Percentiles rank a stretch among this genome's conserved stretches.
Conservation (phyloP, 2,888 invertebrate species). For the Ganaspis brasiliensis region DNA sequence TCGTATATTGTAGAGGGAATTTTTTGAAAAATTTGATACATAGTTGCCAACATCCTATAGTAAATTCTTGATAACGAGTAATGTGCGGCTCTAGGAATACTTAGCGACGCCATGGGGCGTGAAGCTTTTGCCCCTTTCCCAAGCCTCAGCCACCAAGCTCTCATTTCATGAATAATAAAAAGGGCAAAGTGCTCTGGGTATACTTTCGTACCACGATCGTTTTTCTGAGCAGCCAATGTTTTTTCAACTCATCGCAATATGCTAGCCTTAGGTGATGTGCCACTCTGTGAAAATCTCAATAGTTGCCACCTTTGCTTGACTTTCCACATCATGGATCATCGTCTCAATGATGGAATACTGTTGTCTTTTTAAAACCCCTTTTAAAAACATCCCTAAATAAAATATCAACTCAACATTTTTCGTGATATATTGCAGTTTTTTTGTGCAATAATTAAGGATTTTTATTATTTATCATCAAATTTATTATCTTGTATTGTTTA, state of each 20-base stretch:
- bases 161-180: conserved; percentile 80
- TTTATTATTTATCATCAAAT: no score
- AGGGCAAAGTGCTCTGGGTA: conserved; percentile 69
- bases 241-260: conserved; percentile 77
- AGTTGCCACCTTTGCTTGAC: conserved; percentile 51
- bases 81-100: conserved; percentile 57
- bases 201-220: conserved; percentile 67
- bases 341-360: conserved; percentile 9
- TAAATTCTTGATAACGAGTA: conserved; percentile 59
- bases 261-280: conserved; percentile 68
- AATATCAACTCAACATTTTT: background rate
- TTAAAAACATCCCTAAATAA: background rate
- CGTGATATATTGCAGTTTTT: no score
- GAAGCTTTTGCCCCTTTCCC: conserved; percentile 48
- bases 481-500: no score
- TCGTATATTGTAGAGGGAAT: no score
- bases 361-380: background rate
- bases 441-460: no score
- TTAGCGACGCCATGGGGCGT: conserved; percentile 59
- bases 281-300: conserved; percentile 60
- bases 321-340: conserved; percentile 30
- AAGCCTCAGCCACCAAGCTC: conserved; percentile 62
- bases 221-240: conserved; percentile 75
- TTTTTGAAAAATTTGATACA: background rate
- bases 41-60: conserved; percentile 26